phyloP scores from a whole-genome alignment of 2,797 vertebrate genomes.

The Syngnathus acus region DNA sequence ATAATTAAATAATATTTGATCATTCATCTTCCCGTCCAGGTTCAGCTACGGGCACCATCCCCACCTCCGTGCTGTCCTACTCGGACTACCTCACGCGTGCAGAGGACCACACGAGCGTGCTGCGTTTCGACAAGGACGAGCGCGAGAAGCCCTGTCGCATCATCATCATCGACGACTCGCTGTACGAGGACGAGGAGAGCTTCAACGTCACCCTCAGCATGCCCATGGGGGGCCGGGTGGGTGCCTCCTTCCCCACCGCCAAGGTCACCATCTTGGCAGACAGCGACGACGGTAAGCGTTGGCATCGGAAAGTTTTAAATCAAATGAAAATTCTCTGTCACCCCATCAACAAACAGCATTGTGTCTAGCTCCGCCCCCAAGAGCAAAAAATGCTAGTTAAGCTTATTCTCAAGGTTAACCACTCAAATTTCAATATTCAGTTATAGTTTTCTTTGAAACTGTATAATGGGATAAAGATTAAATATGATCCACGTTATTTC shows the following conservation, averaged over 20 bases:
- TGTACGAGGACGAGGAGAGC: constrained; percentile 82
- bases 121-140: constrained; percentile 80
- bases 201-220: constrained; percentile 81
- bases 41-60: constrained; percentile 75
- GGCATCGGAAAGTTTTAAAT: not conserved
- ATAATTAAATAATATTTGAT: not conserved
- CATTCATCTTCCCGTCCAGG: constrained; percentile 44
- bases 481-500: too few species aligned
- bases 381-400: not conserved
- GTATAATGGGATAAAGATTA: too few species aligned
- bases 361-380: not conserved
- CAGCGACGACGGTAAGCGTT: constrained; percentile 75
- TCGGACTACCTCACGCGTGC: constrained; percentile 81
- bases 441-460: too few species aligned
- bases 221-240: constrained; percentile 76
- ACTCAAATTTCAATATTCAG: too few species aligned
- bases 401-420: too few species aligned
- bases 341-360: not conserved
- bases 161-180: constrained; percentile 80
- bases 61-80: constrained; percentile 74
- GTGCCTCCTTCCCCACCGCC: constrained; percentile 68
- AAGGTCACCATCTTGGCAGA: constrained; percentile 76
- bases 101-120: constrained; percentile 77
- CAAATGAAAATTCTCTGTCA: not conserved
- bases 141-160: constrained; percentile 74